Percentiles rank a stretch among this genome's conserved stretches.
Evolutionary conservation across 2,113 vertebrate genomes (phyloP).

Genomic region (Osmerus eperlanus): DNA sequence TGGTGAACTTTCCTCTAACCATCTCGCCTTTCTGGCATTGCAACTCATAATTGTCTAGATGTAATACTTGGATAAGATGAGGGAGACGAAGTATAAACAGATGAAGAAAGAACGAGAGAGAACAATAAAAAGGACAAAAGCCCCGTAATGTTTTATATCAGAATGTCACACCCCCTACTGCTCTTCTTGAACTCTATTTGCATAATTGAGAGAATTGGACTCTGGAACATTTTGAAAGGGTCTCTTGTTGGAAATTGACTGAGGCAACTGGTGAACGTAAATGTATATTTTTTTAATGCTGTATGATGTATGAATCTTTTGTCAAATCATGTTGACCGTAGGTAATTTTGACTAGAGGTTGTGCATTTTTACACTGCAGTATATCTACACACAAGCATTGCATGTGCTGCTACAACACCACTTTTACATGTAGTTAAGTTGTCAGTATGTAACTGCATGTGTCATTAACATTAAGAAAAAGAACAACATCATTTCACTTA

Average conservation of each 20-base stretch:
- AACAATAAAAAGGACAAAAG: slow-evolving; percentile 6
- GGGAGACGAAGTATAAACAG: background rate
- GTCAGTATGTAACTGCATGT: too few species aligned
- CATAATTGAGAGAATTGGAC: slow-evolving; percentile 84
- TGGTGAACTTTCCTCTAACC: background rate
- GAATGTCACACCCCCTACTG: slow-evolving; percentile 53
- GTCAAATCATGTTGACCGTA: background rate
- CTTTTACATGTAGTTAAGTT: too few species aligned
- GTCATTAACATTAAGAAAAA: too few species aligned
- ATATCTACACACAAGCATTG: too few species aligned
- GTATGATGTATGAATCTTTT: slow-evolving; percentile 2
- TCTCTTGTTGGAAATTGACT: slow-evolving; percentile 64
- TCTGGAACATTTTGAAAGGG: slow-evolving; percentile 70
- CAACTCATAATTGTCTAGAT: background rate
- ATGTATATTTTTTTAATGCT: slow-evolving; percentile 57
- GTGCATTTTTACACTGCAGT: background rate
- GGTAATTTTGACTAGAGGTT: background rate
- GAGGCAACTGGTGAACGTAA: slow-evolving; percentile 13
- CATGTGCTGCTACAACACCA: too few species aligned
- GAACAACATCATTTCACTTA: too few species aligned
- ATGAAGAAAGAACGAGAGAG: background rate
- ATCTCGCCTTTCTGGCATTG: background rate
- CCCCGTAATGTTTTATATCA: slow-evolving; percentile 66
- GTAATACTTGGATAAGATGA: background rate
- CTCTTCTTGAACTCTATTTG: slow-evolving; percentile 75